A percentile compares a stretch with the other conserved stretches of the same genome.
phyloP scores from a whole-genome alignment of 2,888 invertebrate genomes.

The Lasius platythorax region DNA sequence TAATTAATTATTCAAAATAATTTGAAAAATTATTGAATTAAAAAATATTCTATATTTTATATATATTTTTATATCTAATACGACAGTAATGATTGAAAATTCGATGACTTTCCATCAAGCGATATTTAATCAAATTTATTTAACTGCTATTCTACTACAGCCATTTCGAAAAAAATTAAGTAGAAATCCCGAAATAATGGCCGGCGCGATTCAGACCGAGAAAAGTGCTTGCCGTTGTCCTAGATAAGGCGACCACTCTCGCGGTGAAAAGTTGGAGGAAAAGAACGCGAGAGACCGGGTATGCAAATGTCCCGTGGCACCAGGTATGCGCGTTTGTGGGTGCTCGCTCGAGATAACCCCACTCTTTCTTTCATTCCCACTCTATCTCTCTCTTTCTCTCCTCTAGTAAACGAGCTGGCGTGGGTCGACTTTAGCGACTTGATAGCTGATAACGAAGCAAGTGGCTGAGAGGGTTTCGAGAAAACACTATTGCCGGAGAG shows the following conservation, averaged over 20 bases:
- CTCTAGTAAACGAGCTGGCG: constrained; percentile 16
- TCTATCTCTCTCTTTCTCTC: background rate
- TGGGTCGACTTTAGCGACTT: constrained; percentile 19
- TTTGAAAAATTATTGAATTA: background rate
- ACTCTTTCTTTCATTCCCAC: background rate
- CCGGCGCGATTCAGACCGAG: background rate
- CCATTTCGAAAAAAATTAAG: background rate
- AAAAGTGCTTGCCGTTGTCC: constrained; percentile 30
- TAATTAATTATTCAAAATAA: background rate
- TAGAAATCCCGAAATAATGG: background rate
- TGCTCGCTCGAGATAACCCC: constrained; percentile 24
- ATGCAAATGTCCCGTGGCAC: constrained; percentile 35
- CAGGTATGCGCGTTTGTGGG: constrained; percentile 13
- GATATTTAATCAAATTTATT: background rate
- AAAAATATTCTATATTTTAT: background rate
- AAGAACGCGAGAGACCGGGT: constrained; percentile 12
- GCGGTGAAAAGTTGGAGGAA: background rate
- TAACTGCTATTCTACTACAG: background rate
- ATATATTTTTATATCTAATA: background rate
- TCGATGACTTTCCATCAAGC: background rate
- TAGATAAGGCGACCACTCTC: constrained; percentile 35
- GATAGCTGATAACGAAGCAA: constrained; percentile 40
- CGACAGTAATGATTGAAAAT: background rate
- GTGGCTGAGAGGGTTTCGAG: background rate
- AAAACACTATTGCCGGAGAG: background rate